phyloP scores from a whole-genome alignment of 1,140 invertebrate species.

The Thaumatotibia leucotreta region DNA sequence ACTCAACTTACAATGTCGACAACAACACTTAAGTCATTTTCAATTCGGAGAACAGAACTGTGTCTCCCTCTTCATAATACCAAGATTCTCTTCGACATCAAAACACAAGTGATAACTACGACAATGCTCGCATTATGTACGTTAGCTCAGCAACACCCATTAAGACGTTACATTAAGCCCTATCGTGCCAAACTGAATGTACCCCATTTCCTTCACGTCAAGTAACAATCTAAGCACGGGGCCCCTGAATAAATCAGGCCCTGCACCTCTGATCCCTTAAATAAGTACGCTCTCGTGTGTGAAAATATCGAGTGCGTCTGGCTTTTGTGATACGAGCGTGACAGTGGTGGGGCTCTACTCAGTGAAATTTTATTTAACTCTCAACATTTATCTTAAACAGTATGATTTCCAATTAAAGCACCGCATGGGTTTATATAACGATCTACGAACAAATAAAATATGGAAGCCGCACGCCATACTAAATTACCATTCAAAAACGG shows the following conservation, averaged over 20 bases:
- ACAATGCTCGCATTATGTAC: neutral
- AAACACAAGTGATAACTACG: conserved; percentile 5
- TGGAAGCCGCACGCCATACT: too few species aligned
- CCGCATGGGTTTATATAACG: too few species aligned
- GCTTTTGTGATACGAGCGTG: conserved; percentile 23
- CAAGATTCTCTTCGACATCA: neutral
- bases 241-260: conserved; percentile 58
- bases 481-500: too few species aligned
- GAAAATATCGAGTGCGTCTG: conserved; percentile 56
- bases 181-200: conserved; percentile 9
- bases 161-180: conserved; percentile 9
- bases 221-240: conserved; percentile 24
- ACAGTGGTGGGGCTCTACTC: conserved; percentile 15
- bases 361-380: conserved; percentile 12
- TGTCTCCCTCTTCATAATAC: neutral
- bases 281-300: conserved; percentile 63
- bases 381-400: too few species aligned
- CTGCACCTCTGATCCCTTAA: conserved; percentile 65
- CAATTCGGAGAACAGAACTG: neutral
- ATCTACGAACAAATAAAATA: too few species aligned
- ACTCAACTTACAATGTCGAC: neutral
- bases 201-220: conserved; percentile 3
- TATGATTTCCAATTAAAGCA: too few species aligned
- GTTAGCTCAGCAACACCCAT: conserved; percentile 3
- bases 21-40: neutral